Conservation (phyloP, 2,113 vertebrate species). For the Pteropus alecto region DNA sequence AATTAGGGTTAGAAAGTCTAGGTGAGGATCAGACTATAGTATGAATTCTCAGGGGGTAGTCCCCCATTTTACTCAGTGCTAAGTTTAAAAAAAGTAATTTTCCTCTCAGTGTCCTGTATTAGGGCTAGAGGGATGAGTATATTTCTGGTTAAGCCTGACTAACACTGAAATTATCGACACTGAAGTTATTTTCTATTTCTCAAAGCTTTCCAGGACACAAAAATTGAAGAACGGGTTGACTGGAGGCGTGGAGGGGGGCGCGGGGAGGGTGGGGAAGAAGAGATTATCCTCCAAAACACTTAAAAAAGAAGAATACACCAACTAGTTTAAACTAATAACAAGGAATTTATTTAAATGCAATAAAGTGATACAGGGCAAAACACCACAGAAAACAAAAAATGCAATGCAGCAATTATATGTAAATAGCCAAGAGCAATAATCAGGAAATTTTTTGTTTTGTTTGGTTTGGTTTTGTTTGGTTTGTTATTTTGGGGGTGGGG, state of each 20-base stretch:
- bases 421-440: not conserved
- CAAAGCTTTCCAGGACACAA: not conserved
- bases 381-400: not conserved
- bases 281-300: not conserved
- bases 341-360: not conserved
- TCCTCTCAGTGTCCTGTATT: not conserved
- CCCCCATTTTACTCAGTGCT: not conserved
- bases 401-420: not conserved
- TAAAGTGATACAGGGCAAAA: not conserved
- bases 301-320: not conserved
- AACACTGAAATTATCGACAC: not conserved
- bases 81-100: not conserved
- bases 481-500: too few species aligned
- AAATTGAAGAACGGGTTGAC: not conserved
- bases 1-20: not conserved
- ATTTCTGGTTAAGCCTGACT: not conserved
- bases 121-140: not conserved
- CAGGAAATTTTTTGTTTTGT: not conserved
- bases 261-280: not conserved
- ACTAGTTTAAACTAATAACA: not conserved
- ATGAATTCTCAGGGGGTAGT: not conserved
- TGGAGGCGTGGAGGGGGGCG: not conserved
- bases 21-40: not conserved
- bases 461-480: too few species aligned
- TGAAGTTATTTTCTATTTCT: not conserved